These are phyloP conservation scores for Pachycephus smyrnensis DNA, from an alignment of 2,888 invertebrate species.

Conservation along the genomic window DNA sequence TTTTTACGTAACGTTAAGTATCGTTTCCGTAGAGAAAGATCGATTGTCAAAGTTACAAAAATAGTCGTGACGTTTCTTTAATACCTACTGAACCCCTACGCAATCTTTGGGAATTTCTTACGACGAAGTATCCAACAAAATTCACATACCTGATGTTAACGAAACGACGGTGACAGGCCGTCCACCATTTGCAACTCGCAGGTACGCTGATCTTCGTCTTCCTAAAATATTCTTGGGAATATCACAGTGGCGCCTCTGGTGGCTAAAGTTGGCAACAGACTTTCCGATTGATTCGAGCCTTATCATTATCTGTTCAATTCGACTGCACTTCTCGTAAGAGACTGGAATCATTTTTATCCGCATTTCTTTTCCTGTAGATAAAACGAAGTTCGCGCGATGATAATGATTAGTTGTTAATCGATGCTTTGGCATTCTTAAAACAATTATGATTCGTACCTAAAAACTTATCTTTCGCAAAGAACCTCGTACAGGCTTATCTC, in stretches of 20 bases:
- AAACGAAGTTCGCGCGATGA: background rate
- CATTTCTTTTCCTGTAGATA: background rate
- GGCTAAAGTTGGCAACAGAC: background rate
- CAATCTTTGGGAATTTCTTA: background rate
- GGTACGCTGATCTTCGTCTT: conserved; percentile 42
- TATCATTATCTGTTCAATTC: background rate
- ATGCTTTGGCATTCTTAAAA: background rate
- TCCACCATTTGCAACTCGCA: conserved; percentile 64
- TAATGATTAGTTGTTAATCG: background rate
- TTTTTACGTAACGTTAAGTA: conserved; percentile 48
- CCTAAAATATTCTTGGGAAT: conserved; percentile 29
- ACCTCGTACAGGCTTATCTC: background rate
- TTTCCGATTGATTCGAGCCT: background rate
- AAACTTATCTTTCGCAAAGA: background rate
- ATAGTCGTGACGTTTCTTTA: background rate
- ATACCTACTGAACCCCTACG: background rate
- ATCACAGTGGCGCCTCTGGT: conserved; percentile 9
- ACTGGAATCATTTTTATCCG: background rate
- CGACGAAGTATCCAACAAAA: background rate
- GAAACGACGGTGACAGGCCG: conserved; percentile 59
- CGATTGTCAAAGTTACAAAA: background rate
- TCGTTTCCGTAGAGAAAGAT: background rate
- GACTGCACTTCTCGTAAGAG: conserved; percentile 25
- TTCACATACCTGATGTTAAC: conserved; percentile 62
- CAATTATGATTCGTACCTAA: background rate